Base-by-base conservation (phyloP, 2,113 vertebrate species). In the Laticauda colubrina region DNA sequence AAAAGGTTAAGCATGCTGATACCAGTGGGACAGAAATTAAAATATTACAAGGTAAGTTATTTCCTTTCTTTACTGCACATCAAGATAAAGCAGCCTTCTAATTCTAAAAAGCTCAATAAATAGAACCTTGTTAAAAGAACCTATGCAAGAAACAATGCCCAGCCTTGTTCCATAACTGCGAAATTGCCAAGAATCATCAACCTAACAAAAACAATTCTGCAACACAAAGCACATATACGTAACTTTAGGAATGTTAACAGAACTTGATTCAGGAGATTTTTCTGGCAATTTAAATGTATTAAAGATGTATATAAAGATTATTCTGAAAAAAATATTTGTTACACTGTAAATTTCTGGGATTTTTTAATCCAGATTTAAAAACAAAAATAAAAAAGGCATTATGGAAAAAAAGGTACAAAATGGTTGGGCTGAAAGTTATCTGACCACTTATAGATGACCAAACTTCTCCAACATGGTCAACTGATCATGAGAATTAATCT, bases 111-210 rank as follows among this genome's bases (percentile, higher is more conserved):
- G n/a, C 51, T 45, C 5, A 43, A 45, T 14, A 69, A 64, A 91
- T 39, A 86, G n/a, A 75, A 23, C 2, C 93, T 90, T 43, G 10
- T 69, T 61, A 0, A 34, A 2, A 69, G 43, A 20, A 56, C 89
- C 81, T 29, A 43, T 11, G n/a, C 2, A 81, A 89, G 24, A n/a
- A 59, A 39, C 85, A 95, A 94, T 86, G 10, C 51, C 61, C 93
- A 39, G 48, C 51, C 75, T 75, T 6, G 4, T 91, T 29, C 91
- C 94, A 94, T 64, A 94, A 48, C 85, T 93, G 64, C 43, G 90
- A 51, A 4, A 48, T 2, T 59, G 56, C 23, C 85, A 53, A 55
- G 43, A 29, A 12, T 29, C 87, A 75, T 4, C 34, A n/a, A 29
- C 26, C 45, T 57, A 23, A 34, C 64, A 15, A 26, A 54, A 57